Evolutionary conservation across 2,888 invertebrate species (phyloP).

Genomic region (Nebria brevicollis): DNA sequence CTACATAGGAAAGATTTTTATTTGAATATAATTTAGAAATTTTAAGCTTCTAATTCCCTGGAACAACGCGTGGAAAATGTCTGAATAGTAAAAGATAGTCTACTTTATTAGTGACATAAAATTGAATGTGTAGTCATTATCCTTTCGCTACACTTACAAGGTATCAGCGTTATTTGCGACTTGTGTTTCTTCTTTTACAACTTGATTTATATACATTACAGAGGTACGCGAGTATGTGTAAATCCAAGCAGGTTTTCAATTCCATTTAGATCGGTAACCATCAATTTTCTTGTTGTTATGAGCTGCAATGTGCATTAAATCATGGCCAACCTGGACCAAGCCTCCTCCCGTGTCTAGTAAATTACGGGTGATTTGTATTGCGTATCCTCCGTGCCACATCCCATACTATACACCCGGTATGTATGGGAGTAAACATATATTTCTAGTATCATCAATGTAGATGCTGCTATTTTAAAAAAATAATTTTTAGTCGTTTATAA

Average conservation of each 20-base stretch:
- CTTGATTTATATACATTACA: conserved; percentile 10
- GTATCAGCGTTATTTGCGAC: conserved; percentile 6
- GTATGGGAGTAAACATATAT: not conserved
- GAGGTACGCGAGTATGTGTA: not conserved
- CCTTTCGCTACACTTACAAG: not conserved
- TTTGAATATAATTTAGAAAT: not conserved
- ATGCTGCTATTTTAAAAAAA: not conserved
- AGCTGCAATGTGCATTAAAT: conserved; percentile 28
- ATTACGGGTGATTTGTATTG: conserved; percentile 14
- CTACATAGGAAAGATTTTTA: not conserved
- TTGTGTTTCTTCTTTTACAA: not conserved
- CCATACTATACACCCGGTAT: not conserved
- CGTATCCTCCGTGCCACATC: not conserved
- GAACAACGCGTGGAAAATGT: not conserved
- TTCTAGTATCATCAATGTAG: not conserved
- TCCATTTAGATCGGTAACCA: conserved; percentile 39
- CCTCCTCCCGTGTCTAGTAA: not conserved
- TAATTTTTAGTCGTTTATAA: not conserved
- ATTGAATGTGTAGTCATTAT: not conserved
- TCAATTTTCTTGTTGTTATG: conserved; percentile 44
- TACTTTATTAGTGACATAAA: conserved; percentile 8
- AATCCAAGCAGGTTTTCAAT: conserved; percentile 33
- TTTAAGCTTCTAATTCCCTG: not conserved
- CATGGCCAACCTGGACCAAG: conserved; percentile 18
- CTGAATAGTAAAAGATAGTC: not conserved